phyloP scores from a whole-genome alignment of 2,113 vertebrate species.

The Octodon degus region DNA sequence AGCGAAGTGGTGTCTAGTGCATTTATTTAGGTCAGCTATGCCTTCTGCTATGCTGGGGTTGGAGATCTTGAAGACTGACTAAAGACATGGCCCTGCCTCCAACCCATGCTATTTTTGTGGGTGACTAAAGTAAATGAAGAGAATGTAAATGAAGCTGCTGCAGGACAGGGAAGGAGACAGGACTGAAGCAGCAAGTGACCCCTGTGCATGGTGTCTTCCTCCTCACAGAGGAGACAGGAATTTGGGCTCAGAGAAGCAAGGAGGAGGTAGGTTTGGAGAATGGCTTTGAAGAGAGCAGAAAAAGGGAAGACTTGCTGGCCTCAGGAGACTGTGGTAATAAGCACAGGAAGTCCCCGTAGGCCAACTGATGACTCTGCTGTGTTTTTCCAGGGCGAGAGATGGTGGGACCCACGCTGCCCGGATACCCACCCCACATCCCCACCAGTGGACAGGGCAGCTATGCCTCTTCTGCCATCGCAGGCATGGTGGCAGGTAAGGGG shows the following conservation, averaged over 20 bases:
- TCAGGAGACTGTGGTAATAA: background rate
- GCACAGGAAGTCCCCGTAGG: background rate
- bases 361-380: conserved; percentile 44
- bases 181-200: no score
- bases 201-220: background rate
- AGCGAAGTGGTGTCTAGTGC: background rate
- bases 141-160: background rate
- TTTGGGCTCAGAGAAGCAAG: background rate
- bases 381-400: conserved; percentile 91
- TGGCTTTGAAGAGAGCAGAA: background rate
- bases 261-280: background rate
- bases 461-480: conserved; percentile 92
- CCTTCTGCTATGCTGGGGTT: background rate
- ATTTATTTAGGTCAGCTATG: background rate
- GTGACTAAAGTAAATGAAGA: background rate
- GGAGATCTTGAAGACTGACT: background rate
- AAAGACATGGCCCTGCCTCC: background rate
- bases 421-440: conserved; percentile 95
- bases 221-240: background rate
- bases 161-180: background rate
- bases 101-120: background rate
- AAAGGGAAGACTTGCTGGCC: background rate
- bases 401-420: conserved; percentile 93
- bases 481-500: conserved; percentile 93
- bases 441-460: conserved; percentile 91